These are phyloP conservation scores for Acropternis orthonyx DNA, from an alignment of 2,797 vertebrate genomes.

Conservation along the genomic window DNA sequence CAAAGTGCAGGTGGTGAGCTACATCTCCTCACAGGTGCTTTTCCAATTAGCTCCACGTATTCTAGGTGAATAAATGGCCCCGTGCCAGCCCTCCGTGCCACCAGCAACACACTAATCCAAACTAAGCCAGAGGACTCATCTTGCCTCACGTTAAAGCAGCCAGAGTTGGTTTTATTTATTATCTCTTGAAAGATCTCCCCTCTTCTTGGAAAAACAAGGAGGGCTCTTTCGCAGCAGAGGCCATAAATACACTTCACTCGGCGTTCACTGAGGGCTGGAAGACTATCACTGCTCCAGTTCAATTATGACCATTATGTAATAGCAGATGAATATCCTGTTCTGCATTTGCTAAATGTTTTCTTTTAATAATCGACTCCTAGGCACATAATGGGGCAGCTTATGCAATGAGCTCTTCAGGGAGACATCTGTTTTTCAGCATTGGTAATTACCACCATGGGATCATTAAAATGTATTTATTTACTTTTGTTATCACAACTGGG, in stretches of 20 bases:
- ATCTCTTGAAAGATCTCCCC: constrained; percentile 55
- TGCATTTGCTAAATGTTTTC: constrained; percentile 70
- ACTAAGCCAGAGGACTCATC: constrained; percentile 53
- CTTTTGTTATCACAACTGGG: constrained; percentile 54
- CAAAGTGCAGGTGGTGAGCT: constrained; percentile 67
- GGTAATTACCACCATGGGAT: constrained; percentile 41
- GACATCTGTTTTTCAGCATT: constrained; percentile 63
- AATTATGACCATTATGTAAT: constrained; percentile 51
- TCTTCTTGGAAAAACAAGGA: constrained; percentile 49
- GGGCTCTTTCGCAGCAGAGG: background rate
- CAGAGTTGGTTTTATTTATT: constrained; percentile 32
- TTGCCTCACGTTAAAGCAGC: constrained; percentile 49
- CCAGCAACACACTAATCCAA: constrained; percentile 64
- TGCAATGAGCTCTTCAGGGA: constrained; percentile 57
- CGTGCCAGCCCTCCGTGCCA: constrained; percentile 41
- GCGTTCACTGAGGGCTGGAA: background rate
- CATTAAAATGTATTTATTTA: constrained; percentile 60
- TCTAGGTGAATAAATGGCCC: constrained; percentile 66
- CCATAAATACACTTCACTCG: constrained; percentile 2
- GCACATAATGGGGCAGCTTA: constrained; percentile 45
- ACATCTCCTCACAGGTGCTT: constrained; percentile 63
- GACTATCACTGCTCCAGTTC: background rate
- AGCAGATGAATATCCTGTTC: constrained; percentile 45
- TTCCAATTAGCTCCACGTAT: constrained; percentile 67
- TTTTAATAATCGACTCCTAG: constrained; percentile 63